Conservation (phyloP, 2,797 vertebrate species). For the Bovichtus variegatus region DNA sequence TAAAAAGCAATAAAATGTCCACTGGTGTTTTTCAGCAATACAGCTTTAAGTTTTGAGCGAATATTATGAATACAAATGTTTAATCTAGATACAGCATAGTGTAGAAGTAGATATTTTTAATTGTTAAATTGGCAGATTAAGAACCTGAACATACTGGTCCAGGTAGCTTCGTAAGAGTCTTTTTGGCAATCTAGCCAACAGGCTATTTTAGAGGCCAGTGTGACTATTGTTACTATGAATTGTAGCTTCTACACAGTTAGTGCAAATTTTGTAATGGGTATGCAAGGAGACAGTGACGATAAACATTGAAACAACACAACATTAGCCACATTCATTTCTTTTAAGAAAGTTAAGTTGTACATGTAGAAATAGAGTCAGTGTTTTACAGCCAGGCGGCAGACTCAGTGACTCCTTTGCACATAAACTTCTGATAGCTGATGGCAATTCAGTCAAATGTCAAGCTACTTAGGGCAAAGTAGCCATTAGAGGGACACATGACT, state of each 20-base stretch:
- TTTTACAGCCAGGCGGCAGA: neutral
- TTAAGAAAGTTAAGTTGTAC: neutral
- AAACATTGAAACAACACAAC: too few species aligned
- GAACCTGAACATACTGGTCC: neutral
- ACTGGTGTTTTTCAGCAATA: neutral
- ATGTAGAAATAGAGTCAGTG: neutral
- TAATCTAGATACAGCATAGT: neutral
- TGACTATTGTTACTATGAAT: neutral
- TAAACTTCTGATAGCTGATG: neutral
- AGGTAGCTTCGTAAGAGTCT: neutral
- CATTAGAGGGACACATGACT: conserved; percentile 1
- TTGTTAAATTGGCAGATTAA: neutral
- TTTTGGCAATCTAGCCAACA: neutral
- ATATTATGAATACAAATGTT: neutral
- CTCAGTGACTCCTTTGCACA: conserved; percentile 6
- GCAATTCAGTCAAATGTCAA: conserved; percentile 25
- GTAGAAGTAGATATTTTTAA: neutral
- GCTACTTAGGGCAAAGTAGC: neutral
- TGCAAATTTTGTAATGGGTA: neutral
- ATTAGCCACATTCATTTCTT: neutral
- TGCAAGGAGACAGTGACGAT: neutral
- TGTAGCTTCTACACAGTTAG: neutral
- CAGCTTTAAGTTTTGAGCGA: neutral
- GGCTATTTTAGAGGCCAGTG: neutral
- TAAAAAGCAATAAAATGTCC: neutral